These are phyloP conservation scores for Oscheius sp. DNA, from an alignment of 2,888 invertebrate species.

Conservation along the genomic window DNA sequence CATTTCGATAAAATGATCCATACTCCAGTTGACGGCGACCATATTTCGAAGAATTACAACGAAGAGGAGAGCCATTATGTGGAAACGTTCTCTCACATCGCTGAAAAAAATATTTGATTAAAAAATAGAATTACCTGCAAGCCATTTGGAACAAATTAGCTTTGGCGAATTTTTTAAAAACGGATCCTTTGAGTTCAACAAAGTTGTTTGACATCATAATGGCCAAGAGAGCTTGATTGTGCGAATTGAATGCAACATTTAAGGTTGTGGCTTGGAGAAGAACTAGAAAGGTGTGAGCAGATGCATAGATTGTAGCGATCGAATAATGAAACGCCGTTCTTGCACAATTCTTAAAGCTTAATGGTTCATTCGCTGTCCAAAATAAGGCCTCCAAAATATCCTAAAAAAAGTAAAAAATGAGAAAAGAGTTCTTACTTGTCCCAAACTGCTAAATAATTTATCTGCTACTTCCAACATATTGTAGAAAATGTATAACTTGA, in stretches of 20 bases:
- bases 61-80: slow-evolving; percentile 86
- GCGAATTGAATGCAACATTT: slow-evolving; percentile 98
- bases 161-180: slow-evolving; percentile 99
- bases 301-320: slow-evolving; percentile 84
- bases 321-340: slow-evolving; percentile 84
- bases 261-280: slow-evolving; percentile 88
- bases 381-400: slow-evolving; percentile 96
- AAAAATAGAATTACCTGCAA: slow-evolving; percentile 74
- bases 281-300: slow-evolving; percentile 83
- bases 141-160: slow-evolving; percentile 93
- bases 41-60: slow-evolving; percentile 96
- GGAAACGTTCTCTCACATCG: slow-evolving; percentile 95
- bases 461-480: slow-evolving; percentile 97
- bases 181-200: slow-evolving; percentile 96
- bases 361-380: slow-evolving; percentile 96
- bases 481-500: slow-evolving; percentile 98
- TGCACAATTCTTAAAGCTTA: slow-evolving; percentile 75
- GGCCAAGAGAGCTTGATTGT: slow-evolving; percentile 94
- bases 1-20: slow-evolving; percentile 71
- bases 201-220: slow-evolving; percentile 99
- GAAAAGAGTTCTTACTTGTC: slow-evolving; percentile 56
- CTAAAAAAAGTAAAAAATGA: slow-evolving; percentile 78
- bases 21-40: slow-evolving; percentile 95
- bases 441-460: slow-evolving; percentile 88
- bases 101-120: slow-evolving; percentile 73